Percentiles rank a stretch among this genome's conserved stretches.
phyloP scores from a whole-genome alignment of 2,113 vertebrate species.

The Brachypodius melanocephalos region DNA sequence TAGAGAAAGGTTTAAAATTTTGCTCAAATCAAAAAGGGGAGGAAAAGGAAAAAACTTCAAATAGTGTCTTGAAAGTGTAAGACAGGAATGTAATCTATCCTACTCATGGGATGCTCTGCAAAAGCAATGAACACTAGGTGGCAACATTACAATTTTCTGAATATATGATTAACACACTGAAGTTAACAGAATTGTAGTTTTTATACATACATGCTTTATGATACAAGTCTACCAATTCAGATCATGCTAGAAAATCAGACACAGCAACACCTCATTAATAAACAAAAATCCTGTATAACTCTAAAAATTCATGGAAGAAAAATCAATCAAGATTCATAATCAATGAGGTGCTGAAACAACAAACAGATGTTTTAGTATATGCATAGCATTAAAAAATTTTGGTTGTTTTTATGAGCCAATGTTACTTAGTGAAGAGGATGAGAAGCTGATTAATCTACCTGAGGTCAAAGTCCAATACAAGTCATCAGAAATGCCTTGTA shows the following conservation, averaged over 20 bases:
- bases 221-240: neutral
- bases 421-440: neutral
- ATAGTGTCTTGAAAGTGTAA: neutral
- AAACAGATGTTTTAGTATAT: neutral
- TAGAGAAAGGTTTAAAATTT: neutral
- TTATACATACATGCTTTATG: neutral
- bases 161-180: neutral
- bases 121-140: constrained; percentile 16
- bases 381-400: neutral
- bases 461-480: neutral
- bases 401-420: neutral
- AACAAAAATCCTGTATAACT: neutral
- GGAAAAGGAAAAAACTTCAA: neutral
- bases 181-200: neutral
- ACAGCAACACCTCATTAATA: neutral
- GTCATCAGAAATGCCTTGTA: neutral
- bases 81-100: neutral
- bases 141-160: neutral
- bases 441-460: neutral
- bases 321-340: neutral
- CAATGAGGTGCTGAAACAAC: neutral
- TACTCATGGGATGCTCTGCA: neutral
- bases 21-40: neutral
- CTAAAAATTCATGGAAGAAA: neutral
- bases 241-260: neutral